Evolutionary conservation across 2,797 vertebrate genomes (phyloP).

Genomic region (Odontamblyopus lacepedii): DNA sequence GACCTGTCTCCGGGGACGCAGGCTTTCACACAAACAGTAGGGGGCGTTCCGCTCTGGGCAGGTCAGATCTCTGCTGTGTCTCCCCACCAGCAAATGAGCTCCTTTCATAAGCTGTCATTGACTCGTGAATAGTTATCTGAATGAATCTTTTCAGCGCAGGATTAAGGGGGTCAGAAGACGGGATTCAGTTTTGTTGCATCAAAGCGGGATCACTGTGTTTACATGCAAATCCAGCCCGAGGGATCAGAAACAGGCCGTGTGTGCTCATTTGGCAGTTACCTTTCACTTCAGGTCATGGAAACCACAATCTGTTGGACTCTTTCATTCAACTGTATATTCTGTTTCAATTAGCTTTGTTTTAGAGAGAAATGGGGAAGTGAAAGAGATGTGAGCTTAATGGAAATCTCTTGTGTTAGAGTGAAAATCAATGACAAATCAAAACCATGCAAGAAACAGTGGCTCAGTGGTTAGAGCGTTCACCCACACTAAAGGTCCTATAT

Average conservation of each 20-base stretch:
- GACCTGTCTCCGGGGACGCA: conserved; percentile 36
- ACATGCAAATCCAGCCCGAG: not conserved
- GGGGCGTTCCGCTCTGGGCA: conserved; percentile 30
- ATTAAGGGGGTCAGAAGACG: conserved; percentile 17
- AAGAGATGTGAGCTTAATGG: too few species aligned
- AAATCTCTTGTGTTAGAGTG: too few species aligned
- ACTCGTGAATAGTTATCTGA: conserved; percentile 9
- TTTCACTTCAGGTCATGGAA: not conserved
- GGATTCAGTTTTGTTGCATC: conserved; percentile 4
- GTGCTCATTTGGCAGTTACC: not conserved
- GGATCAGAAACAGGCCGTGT: not conserved
- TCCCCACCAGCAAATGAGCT: conserved; percentile 29
- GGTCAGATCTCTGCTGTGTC: conserved; percentile 29
- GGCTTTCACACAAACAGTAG: conserved; percentile 39
- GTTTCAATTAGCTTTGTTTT: not conserved
- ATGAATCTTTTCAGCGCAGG: conserved; percentile 30
- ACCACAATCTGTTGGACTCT: not conserved
- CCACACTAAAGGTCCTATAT: too few species aligned
- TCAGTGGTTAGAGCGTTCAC: too few species aligned
- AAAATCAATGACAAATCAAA: too few species aligned
- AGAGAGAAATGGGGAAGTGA: not conserved
- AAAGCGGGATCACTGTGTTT: not conserved
- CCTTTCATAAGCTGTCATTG: conserved; percentile 29
- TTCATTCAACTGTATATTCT: not conserved
- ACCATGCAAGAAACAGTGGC: too few species aligned